These are phyloP conservation scores for Acipenser transmontanus DNA, from an alignment of 2,797 vertebrate genomes.

Conservation along the genomic window DNA sequence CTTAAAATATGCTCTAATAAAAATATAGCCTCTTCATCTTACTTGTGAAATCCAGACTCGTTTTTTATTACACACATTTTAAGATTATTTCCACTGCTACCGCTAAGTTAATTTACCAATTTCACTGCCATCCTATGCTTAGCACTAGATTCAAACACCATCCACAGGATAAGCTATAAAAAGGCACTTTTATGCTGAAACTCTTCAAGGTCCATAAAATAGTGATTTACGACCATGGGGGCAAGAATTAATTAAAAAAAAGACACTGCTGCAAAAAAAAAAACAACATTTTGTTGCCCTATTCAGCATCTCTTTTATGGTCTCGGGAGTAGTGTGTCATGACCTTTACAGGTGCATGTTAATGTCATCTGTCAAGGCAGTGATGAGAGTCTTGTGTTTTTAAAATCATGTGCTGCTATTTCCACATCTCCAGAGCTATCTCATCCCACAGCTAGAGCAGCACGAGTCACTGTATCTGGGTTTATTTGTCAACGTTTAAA, in stretches of 20 bases:
- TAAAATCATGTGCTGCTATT: neutral
- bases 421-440: neutral
- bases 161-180: neutral
- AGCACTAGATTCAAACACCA: neutral
- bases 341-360: neutral
- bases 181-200: neutral
- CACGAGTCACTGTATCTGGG: neutral
- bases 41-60: slow-evolving; percentile 10
- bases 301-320: neutral
- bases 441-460: neutral
- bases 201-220: neutral
- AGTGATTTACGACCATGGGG: neutral
- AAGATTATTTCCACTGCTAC: neutral
- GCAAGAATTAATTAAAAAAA: neutral
- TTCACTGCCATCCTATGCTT: neutral
- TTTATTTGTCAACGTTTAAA: too few species aligned
- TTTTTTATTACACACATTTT: neutral
- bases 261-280: neutral
- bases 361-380: neutral
- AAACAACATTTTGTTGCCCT: neutral
- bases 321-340: neutral
- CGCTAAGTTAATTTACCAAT: neutral
- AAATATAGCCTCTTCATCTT: too few species aligned
- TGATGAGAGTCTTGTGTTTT: neutral
- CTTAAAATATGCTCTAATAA: too few species aligned